Evolutionary conservation across 2,888 invertebrate species (phyloP), one percentile per base, ranked within the genome.

Genomic region (Idaea aversata): DNA sequence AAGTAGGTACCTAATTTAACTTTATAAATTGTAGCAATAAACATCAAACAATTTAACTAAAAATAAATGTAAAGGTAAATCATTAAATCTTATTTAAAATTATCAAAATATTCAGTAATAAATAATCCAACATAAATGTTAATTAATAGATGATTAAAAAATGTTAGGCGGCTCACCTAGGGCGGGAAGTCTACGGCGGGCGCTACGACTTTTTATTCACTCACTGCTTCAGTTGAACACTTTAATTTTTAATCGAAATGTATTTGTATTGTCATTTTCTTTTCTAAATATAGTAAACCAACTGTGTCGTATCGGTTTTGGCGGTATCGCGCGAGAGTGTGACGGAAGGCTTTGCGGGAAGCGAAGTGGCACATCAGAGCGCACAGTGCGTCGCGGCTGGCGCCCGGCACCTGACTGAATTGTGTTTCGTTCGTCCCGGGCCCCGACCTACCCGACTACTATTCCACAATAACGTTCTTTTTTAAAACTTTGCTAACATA

Each of bases 341-440:
- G 74, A 76, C 78, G 77, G 81, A 80, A 87, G 88, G 86, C 84
- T 85, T 79, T 76, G 77, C 72, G 74, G 83, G 85, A 73, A 73
- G 59, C 69, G 71, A 74, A 69, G 69, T 73, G 73, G 75, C 77
- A 69, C 76, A 25, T 25, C 25, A 72, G 79, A 72, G 71, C 75
- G 79, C 78, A 75, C 83, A 79, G 82, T 90, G 88, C 84, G 88
- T 82, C 85, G 86, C 87, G 89, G 75, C 81, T 87, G 91, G 88
- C 91, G 92, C 86, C 83, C 80, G 87, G 84, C 92, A 91, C 92
- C 90, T 90, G 91, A 91, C 92, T 92, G 91, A 88, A 86, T 82
- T 47, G 6, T 4, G 6, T 6, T 10, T 47, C 75, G 78, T 88
- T 88, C 86, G 87, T 88, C 85, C 85, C 87, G 88, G 90, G 88